Conservation (phyloP, 64 coral and sea anemone genomes). For the Stichodactyla mertensii region DNA sequence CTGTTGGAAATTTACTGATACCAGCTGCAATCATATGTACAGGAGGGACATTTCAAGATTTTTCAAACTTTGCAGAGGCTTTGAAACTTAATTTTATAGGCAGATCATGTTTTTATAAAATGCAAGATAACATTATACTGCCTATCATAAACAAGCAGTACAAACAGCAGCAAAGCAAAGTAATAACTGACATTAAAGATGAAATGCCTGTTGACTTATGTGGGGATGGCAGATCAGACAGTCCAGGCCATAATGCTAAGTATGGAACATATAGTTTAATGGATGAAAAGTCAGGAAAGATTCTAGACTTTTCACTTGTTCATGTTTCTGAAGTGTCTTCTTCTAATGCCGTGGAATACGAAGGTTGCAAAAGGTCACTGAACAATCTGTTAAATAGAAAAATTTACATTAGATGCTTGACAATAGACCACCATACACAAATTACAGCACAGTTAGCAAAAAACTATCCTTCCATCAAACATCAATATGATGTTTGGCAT, state of each 20-base stretch:
- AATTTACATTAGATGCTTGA: neutral
- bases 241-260: constrained; percentile 32
- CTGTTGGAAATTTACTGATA: constrained; percentile 28
- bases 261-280: constrained; percentile 39
- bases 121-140: constrained; percentile 23
- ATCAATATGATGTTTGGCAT: constrained; percentile 59
- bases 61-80: constrained; percentile 9
- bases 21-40: constrained; percentile 22
- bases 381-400: constrained; percentile 21
- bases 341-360: constrained; percentile 52
- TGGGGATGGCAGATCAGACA: constrained; percentile 34
- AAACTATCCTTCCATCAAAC: constrained; percentile 23
- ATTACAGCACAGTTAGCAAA: constrained; percentile 44
- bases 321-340: constrained; percentile 29
- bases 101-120: constrained; percentile 16
- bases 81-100: constrained; percentile 33
- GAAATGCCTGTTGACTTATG: constrained; percentile 26
- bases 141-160: constrained; percentile 22
- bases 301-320: constrained; percentile 34
- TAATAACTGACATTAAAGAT: constrained; percentile 31
- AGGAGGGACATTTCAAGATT: constrained; percentile 29
- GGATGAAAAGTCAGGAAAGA: constrained; percentile 14
- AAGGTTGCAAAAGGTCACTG: constrained; percentile 31
- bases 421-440: constrained; percentile 43
- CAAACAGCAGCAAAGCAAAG: neutral